These are phyloP conservation scores for Parotocinclus haroldoi DNA, from an alignment of 2,797 vertebrate genomes.

Conservation along the genomic window DNA sequence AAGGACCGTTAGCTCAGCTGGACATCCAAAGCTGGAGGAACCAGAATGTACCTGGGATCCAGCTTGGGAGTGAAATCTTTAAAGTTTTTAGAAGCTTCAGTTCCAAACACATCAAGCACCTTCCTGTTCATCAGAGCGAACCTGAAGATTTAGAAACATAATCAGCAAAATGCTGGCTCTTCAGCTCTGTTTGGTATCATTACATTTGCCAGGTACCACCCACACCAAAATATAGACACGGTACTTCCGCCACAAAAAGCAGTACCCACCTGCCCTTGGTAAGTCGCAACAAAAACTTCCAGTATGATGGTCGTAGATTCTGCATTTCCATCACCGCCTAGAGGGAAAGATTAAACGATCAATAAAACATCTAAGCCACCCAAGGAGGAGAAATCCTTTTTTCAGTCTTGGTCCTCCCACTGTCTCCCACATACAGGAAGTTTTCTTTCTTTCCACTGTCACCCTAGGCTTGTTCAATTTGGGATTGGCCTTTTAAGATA, in stretches of 20 bases:
- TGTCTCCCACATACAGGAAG: too few species aligned
- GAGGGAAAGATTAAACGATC: not conserved
- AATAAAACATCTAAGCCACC: not conserved
- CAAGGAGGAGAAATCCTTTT: too few species aligned
- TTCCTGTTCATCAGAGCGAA: constrained; percentile 93
- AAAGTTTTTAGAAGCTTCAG: constrained; percentile 88
- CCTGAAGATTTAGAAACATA: constrained; percentile 64
- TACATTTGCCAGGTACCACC: not conserved
- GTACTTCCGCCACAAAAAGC: not conserved
- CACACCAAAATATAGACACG: not conserved
- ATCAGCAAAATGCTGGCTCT: too few species aligned
- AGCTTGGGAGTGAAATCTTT: constrained; percentile 83
- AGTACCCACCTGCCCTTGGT: constrained; percentile 89
- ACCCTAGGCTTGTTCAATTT: too few species aligned
- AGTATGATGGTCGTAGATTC: constrained; percentile 93
- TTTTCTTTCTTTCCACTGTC: too few species aligned
- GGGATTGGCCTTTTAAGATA: too few species aligned
- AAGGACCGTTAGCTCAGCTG: constrained; percentile 67
- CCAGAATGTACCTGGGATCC: constrained; percentile 79
- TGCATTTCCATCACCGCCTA: constrained; percentile 98
- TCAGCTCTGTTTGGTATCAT: not conserved
- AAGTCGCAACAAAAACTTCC: constrained; percentile 93
- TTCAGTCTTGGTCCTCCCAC: too few species aligned
- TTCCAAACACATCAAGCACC: constrained; percentile 87
- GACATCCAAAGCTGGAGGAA: constrained; percentile 66